Evolutionary conservation across 30 jellyfish, hydroid and myxozoan species (phyloP), one percentile per base, ranked within the genome.

Genomic region (Nemopilema nomurai): DNA sequence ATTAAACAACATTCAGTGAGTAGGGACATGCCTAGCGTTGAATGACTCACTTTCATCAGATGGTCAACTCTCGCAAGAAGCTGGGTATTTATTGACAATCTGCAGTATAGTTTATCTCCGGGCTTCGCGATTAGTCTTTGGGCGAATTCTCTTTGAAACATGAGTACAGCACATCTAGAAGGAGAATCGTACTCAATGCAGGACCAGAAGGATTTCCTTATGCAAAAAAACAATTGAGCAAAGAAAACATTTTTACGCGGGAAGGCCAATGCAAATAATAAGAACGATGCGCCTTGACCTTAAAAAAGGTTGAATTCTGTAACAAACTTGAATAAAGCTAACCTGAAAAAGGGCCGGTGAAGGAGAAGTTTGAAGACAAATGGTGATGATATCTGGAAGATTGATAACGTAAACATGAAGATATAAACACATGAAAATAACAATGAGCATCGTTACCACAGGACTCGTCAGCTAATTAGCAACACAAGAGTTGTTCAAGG

Each of bases 101-200:
- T 87, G 83, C 99, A 95, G 63, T 79, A 95, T 25, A 90, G 76
- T 63, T 95, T 95, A 72, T 95, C 99, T 1, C 97, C 97, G 4
- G 99, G 99, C 63, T 90, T 86, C 0, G 99, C 99, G 28, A 90
- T 92, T 19, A 95, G 81, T 49, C 99, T 68, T 74, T 90, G 97
- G 8, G 99, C 99, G 69, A 95, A 95, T 66, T 95, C 99, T 33
- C 99, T 84, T 82, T 95, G 99, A 79, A 95, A 90, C 99, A 95
- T 95, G 22, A 95, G 89, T 4, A 95, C 97, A 16, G 97, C 97
- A 86, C 97, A 90, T 70, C 99, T 95, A 63, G 22, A 74, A 68
- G 62, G 18, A 30, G 25, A 19, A 25, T 49, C 57, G 13, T 41
- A 41, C 57, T 41, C 13, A 6, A 41, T 6, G 57, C 57, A 13